Evolutionary conservation across 1,140 invertebrate species (phyloP).

Genomic region (Rhagoletis zephyria): DNA sequence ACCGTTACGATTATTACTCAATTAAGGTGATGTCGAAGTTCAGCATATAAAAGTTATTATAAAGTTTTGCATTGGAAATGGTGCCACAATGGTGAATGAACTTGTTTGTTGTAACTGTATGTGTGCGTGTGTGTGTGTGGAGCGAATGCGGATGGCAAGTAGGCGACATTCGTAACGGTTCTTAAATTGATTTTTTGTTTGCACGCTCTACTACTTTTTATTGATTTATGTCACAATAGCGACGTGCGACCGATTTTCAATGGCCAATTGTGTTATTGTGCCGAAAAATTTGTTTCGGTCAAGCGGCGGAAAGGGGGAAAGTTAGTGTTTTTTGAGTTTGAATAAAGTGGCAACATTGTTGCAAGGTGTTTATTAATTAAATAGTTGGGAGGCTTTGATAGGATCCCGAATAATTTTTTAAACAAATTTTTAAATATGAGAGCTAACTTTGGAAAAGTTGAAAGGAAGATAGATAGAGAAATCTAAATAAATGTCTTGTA

Average conservation of each 20-base stretch:
- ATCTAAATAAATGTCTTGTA: no score
- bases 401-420: no score
- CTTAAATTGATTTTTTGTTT: not conserved
- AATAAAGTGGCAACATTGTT: not conserved
- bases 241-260: not conserved
- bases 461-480: no score
- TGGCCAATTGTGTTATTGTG: not conserved
- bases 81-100: constrained; percentile 32
- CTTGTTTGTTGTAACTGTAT: not conserved
- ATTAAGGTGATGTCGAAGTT: constrained; percentile 39
- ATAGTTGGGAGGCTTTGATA: not conserved
- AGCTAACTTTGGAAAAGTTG: no score
- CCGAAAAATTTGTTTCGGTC: no score
- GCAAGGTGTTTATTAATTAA: not conserved
- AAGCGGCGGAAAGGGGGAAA: not conserved
- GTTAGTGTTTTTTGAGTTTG: no score
- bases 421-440: no score
- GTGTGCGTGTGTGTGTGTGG: not conserved
- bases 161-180: constrained; percentile 47
- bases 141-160: not conserved
- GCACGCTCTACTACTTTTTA: not conserved
- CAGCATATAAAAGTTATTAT: not conserved
- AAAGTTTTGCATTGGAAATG: constrained; percentile 15
- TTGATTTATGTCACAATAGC: constrained; percentile 29
- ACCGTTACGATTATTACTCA: constrained; percentile 41